Evolutionary conservation across 30 jellyfish, hydroid and myxozoan genomes (phyloP).

Genomic region (Mastigias papua): DNA sequence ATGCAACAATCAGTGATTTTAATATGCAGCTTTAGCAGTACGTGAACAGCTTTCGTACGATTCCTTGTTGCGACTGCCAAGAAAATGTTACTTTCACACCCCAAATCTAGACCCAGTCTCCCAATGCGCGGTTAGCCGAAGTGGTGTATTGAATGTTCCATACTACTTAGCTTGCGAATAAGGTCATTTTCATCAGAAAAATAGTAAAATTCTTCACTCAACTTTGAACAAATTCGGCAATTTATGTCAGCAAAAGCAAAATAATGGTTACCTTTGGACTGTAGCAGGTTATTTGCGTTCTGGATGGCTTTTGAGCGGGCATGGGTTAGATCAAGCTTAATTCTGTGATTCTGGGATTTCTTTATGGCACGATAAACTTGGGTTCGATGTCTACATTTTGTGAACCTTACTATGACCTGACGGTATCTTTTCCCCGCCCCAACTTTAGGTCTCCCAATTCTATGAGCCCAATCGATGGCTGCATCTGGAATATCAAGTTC

Average conservation of each 20-base stretch:
- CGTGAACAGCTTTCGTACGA: too few relatives aligned
- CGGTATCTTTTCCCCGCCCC: constrained; percentile 2
- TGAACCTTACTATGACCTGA: not conserved
- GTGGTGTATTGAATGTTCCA: not conserved
- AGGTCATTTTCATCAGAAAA: not conserved
- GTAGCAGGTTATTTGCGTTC: not conserved
- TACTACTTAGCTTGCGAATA: not conserved
- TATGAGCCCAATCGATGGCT: not conserved
- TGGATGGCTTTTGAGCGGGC: not conserved
- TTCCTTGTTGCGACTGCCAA: too few relatives aligned
- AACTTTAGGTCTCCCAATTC: not conserved
- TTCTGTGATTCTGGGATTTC: not conserved
- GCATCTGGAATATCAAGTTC: not conserved
- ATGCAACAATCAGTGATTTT: too few relatives aligned
- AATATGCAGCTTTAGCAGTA: too few relatives aligned
- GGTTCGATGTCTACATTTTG: not conserved
- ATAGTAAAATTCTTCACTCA: not conserved
- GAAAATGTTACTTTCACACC: too few relatives aligned
- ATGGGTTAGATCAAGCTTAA: not conserved
- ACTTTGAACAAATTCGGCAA: not conserved
- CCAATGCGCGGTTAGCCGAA: too few relatives aligned
- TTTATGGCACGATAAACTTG: not conserved
- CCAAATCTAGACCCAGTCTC: too few relatives aligned
- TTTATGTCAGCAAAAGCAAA: not conserved
- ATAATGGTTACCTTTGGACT: not conserved